These are phyloP conservation scores for Dreissena polymorpha DNA, from an alignment of 1,140 invertebrate species.

Conservation along the genomic window DNA sequence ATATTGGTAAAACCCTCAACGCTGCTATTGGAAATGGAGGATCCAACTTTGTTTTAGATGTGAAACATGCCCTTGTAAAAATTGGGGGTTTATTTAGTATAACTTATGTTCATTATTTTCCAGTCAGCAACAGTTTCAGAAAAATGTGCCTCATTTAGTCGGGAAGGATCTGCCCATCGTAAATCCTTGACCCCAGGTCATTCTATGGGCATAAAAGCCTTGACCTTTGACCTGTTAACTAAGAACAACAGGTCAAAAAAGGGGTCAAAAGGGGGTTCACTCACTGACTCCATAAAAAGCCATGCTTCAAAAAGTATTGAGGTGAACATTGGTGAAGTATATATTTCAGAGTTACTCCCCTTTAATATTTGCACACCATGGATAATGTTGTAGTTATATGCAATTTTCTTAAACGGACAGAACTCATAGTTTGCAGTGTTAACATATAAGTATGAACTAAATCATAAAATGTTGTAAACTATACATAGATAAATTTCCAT, in stretches of 20 bases:
- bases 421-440: background rate
- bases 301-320: background rate
- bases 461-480: background rate
- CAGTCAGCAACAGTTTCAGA: slow-evolving; percentile 4
- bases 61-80: background rate
- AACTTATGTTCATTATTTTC: background rate
- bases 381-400: background rate
- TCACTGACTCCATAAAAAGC: background rate
- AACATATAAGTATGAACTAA: background rate
- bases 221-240: background rate
- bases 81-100: no score
- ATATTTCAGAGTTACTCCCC: background rate
- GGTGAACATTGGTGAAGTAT: background rate
- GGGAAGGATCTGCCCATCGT: background rate
- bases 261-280: background rate
- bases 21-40: background rate
- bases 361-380: background rate
- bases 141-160: background rate
- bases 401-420: background rate
- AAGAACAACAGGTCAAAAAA: background rate
- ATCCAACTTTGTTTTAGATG: background rate
- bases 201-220: background rate
- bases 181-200: background rate
- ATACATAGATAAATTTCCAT: background rate
- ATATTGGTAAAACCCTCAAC: background rate